These are phyloP conservation scores for Rhabditoides inermis DNA, from an alignment of 2,888 invertebrate species.

Conservation along the genomic window DNA sequence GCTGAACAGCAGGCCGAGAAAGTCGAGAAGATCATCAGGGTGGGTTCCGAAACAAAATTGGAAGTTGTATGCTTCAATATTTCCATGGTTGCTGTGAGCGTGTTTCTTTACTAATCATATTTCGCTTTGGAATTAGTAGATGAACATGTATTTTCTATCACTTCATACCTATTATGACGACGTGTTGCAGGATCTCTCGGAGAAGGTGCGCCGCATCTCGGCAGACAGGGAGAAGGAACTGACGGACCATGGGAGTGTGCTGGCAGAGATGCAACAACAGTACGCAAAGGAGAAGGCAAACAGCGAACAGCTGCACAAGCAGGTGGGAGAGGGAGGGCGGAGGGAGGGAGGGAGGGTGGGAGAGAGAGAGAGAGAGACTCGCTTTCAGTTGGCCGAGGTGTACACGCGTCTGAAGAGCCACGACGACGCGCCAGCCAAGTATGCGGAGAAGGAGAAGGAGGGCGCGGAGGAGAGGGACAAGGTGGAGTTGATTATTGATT, in stretches of 20 bases:
- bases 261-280: slow-evolving; percentile 72
- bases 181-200: slow-evolving; percentile 16
- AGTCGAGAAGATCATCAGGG: slow-evolving; percentile 11
- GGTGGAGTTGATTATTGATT: too few relatives aligned
- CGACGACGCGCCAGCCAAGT: slow-evolving; percentile 18
- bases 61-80: too few relatives aligned
- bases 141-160: too few relatives aligned
- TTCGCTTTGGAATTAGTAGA: too few relatives aligned
- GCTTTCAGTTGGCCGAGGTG: slow-evolving; percentile 26
- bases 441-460: slow-evolving; percentile 58
- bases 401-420: slow-evolving; percentile 32
- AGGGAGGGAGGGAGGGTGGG: background rate
- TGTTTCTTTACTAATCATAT: too few relatives aligned
- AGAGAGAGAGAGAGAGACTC: background rate
- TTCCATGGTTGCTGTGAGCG: too few relatives aligned
- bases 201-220: slow-evolving; percentile 65
- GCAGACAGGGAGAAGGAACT: slow-evolving; percentile 75
- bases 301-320: slow-evolving; percentile 68
- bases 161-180: too few relatives aligned
- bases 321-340: slow-evolving; percentile 56
- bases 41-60: background rate
- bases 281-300: slow-evolving; percentile 68
- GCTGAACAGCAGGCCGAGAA: slow-evolving; percentile 15
- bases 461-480: slow-evolving; percentile 64
- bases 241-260: slow-evolving; percentile 68